Conservation (phyloP, 2,797 vertebrate genomes). For the Buphagus erythrorhynchus region DNA sequence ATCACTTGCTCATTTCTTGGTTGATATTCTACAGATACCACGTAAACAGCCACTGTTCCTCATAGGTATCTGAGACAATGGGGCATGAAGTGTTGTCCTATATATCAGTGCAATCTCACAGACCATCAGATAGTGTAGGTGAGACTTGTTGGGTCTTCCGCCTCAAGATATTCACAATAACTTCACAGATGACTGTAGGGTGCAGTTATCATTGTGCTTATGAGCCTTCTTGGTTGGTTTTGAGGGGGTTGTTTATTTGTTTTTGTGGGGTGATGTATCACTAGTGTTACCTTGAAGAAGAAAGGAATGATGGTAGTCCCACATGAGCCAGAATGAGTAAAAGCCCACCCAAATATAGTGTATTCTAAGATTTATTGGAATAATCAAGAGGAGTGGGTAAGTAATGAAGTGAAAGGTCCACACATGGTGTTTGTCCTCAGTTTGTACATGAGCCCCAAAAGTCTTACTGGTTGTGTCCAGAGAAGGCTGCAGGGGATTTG, state of each 20-base stretch:
- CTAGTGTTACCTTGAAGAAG: background rate
- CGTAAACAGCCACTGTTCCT: background rate
- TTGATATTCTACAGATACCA: background rate
- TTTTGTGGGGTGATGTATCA: background rate
- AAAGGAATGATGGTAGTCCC: background rate
- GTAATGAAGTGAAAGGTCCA: background rate
- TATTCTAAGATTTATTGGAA: background rate
- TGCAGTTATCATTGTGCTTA: background rate
- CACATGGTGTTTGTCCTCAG: background rate
- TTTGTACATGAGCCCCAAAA: background rate
- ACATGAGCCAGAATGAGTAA: background rate
- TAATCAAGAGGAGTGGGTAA: background rate
- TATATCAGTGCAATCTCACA: rapidly evolving
- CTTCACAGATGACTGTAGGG: background rate
- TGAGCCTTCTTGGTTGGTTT: background rate
- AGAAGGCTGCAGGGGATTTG: background rate
- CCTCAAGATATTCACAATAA: background rate
- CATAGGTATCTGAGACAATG: background rate
- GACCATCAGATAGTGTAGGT: background rate
- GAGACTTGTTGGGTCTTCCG: background rate
- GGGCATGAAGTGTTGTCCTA: background rate
- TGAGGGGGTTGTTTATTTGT: rapidly evolving
- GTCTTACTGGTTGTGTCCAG: background rate
- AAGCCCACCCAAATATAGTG: background rate
- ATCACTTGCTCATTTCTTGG: background rate